Conservation (phyloP, 2,113 vertebrate genomes). For the Epinephelus moara region DNA sequence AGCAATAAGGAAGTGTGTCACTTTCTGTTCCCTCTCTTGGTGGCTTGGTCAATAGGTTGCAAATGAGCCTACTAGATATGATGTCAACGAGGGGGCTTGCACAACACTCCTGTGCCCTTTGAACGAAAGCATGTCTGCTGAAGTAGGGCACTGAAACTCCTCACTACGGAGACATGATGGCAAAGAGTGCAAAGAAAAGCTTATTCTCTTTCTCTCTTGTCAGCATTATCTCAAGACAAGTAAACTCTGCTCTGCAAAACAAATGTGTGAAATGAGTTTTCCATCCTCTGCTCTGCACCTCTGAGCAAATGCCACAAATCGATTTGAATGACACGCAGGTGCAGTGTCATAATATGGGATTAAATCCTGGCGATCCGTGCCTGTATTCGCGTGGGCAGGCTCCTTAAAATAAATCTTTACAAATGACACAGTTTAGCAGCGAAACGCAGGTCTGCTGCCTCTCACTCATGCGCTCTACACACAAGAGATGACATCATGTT, state of each 20-base stretch:
- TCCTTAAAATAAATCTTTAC: conserved; percentile 42
- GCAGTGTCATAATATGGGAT: conserved; percentile 21
- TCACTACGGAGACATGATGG: not conserved
- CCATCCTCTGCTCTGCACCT: not conserved
- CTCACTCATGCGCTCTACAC: conserved; percentile 73
- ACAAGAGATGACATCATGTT: conserved; percentile 80
- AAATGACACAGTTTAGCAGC: conserved; percentile 48
- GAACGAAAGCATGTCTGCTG: not conserved
- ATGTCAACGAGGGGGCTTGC: conserved; percentile 24
- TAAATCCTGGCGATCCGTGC: not conserved
- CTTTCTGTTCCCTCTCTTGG: conserved; percentile 48
- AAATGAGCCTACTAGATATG: conserved; percentile 1
- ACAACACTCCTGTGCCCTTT: conserved; percentile 23
- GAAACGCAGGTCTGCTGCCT: conserved; percentile 51
- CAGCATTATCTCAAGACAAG: not conserved
- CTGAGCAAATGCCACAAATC: not conserved
- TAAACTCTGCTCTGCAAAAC: conserved; percentile 5
- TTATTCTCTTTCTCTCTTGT: not conserved
- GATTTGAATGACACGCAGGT: conserved; percentile 23
- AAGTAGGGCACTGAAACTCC: not conserved
- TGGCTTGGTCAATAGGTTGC: conserved; percentile 14
- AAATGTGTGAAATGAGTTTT: conserved; percentile 7
- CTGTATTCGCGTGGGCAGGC: not conserved
- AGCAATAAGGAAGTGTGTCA: conserved; percentile 58
- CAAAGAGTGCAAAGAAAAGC: not conserved